Base-by-base conservation (phyloP, 2,888 invertebrate species). In the Leucoptera coffeella region DNA sequence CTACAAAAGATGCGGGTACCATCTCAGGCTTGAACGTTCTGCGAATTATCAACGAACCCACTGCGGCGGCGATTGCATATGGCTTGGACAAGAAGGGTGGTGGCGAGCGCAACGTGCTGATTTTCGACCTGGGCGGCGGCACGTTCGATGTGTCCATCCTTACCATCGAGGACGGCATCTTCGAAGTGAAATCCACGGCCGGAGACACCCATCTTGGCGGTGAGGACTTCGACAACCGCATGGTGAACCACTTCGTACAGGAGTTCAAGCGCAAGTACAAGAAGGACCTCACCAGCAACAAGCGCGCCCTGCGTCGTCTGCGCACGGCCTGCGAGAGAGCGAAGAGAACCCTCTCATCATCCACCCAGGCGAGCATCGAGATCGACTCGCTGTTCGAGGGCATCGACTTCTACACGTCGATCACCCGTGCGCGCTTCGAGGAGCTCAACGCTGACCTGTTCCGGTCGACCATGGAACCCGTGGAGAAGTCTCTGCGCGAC, bases 401-500 rank as follows among this genome's bases (percentile, higher is more conserved):
- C 35, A 84, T 92, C 38, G 96, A 99, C 56, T 96, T 93, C 74
- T 93, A 94, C 69, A 92, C 94, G 1, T 88, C 85, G 27, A 87
- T 97, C 51, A 94, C 95, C 10, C 77, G 95, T 43, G 96, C 96
- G 31, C 81, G 94, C 45, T 99, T 99, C 57, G 97, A 99, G 60
- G 96, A 97, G 55, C 74, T 99, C 47, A 91, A 92, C 56, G 88
- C 92, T 8, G 96, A 97, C 59, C 75, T 97, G 38, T 96, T 99
- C 85, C 79, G 94, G 36, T 85, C 86, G 32, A 96, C 96, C 33
- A 80, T 99, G 77, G 93, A 94, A 46, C 95, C 95, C 4, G 96
- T 97, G 0, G 95, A 97, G 65, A 96, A 95, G 67, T 83, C 95
- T 4, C 72, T 97, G 29, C 80, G 91, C 32, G 96, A 97, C 56